Evolutionary conservation across 2,797 vertebrate genomes (phyloP).

Genomic region (Hippocampus kuda): DNA sequence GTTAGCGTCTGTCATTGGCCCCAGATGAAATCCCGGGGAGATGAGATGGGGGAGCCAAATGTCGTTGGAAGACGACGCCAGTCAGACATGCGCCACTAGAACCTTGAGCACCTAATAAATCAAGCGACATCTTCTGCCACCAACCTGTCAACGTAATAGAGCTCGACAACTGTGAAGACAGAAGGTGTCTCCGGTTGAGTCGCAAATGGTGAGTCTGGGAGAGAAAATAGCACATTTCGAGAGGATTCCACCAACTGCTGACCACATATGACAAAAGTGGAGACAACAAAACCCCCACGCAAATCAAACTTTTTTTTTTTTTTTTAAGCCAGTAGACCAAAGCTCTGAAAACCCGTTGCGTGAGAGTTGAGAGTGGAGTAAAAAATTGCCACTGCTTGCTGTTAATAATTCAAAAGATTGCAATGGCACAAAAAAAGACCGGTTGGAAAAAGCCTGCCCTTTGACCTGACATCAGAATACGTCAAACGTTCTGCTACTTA

Average conservation of each 20-base stretch:
- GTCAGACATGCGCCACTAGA: constrained; percentile 53
- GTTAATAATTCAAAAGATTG: constrained; percentile 65
- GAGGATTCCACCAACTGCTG: constrained; percentile 23
- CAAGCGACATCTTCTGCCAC: constrained; percentile 56
- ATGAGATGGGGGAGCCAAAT: constrained; percentile 31
- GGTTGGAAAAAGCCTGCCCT: constrained; percentile 37
- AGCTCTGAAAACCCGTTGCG: constrained; percentile 39
- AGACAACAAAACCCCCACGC: constrained; percentile 11
- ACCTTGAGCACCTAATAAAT: constrained; percentile 62
- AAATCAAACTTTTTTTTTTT: constrained; percentile 22
- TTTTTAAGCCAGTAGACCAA: constrained; percentile 37
- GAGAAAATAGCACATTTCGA: constrained; percentile 31
- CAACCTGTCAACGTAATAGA: constrained; percentile 62
- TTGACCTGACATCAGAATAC: constrained; percentile 33
- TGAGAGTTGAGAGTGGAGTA: constrained; percentile 38
- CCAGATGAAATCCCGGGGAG: constrained; percentile 12
- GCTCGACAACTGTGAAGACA: constrained; percentile 56
- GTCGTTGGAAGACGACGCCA: constrained; percentile 47
- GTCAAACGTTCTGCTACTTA: constrained; percentile 28
- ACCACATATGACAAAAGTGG: constrained; percentile 29
- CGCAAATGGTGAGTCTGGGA: constrained; percentile 28
- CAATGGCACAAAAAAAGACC: constrained; percentile 62
- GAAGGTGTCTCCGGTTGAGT: constrained; percentile 45
- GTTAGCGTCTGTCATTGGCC: constrained; percentile 9
- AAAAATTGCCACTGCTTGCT: constrained; percentile 49